Conservation (phyloP, 2,797 vertebrate species). For the Chanos chanos region DNA sequence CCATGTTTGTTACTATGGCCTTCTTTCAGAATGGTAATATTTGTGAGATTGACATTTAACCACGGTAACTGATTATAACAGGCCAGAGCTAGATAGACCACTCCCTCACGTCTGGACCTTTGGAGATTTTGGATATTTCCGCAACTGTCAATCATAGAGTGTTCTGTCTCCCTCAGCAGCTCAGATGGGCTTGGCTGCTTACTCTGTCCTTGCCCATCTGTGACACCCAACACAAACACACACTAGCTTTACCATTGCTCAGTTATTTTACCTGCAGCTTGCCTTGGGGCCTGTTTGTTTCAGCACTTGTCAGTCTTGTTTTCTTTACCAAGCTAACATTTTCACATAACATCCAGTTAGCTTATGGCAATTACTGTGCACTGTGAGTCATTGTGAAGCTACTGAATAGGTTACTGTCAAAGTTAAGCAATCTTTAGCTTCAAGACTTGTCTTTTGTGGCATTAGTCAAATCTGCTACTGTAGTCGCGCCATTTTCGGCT, state of each 20-base stretch:
- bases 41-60: conserved; percentile 12
- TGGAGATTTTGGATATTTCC: conserved; percentile 30
- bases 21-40: not conserved
- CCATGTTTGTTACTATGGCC: no score
- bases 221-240: conserved; percentile 7
- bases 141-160: conserved; percentile 28
- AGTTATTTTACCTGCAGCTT: conserved; percentile 15
- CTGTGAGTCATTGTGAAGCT: no score
- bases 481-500: no score
- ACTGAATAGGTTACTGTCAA: no score
- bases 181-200: conserved; percentile 12
- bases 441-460: no score
- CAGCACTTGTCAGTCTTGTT: not conserved
- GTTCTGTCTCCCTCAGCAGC: no score
- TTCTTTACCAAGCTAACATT: no score
- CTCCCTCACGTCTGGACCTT: conserved; percentile 15
- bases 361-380: no score
- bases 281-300: not conserved
- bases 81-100: conserved; percentile 17
- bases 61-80: conserved; percentile 22
- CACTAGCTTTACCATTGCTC: conserved; percentile 17
- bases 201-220: not conserved
- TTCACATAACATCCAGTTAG: no score
- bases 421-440: no score
- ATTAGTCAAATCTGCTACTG: no score